Evolutionary conservation across 1,140 invertebrate genomes (phyloP), one percentile per base, ranked within the genome.

Genomic region (Augochlora pura): DNA sequence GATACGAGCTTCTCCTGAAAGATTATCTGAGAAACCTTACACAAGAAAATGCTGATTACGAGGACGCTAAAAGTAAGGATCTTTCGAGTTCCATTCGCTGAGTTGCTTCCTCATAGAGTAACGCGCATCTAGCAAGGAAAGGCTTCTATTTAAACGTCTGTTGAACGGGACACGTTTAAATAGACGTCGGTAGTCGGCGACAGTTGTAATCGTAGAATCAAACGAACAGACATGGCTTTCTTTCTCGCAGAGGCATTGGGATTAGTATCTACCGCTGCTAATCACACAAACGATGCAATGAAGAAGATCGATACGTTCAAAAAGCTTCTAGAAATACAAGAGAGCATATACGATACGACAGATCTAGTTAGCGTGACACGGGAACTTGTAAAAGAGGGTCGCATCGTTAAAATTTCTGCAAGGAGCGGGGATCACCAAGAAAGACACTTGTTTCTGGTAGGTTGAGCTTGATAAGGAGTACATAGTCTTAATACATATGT

Each of bases 271-370:
- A 94, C 94, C 75, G 96, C 96, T n/a, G 96, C 96, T 12, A 94
- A 96, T 88, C 96, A 96, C 91, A 96, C 96, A 10, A 96, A 97
- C 88, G 94, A 95, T 85, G 95, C 94, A 57, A 95, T 96, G 92
- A 94, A 95, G 66, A 93, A 92, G 68, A 93, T 93, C 60, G 92
- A 93, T 77, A 92, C 91, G 82, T 93, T 92, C 80, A 92, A 92
- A 77, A 91, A 93, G 81, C 88, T 93, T 60, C 87, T 93, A 66
- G 92, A 93, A 70, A 93, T 93, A 75, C 91, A 92, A 88, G 91
- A 93, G 83, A 93, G 90, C 88, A 93, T 93, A 91, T 90, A 92
- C 77, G 94, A 94, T 62, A 93, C 94, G 67, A 95, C 94, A 88
- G 95, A 95, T 90, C 94, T 96, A 87, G 95, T 96, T 87, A 95